Evolutionary conservation across 37 sponge, comb jelly and placozoan genomes (phyloP).

Genomic region (Halisarca cf. caerulea): DNA sequence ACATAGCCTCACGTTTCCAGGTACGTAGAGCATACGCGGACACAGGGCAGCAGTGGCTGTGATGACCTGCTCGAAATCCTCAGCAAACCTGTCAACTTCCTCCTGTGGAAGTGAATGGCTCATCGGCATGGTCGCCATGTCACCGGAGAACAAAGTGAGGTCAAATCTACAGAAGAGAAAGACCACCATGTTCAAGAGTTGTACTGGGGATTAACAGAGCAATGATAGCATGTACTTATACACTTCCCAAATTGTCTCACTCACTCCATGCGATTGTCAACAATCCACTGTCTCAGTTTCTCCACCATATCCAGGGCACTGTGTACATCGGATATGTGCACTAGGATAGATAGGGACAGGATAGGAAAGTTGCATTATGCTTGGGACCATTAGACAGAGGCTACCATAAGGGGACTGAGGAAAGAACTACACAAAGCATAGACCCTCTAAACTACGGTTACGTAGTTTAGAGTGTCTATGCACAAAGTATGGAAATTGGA

Average conservation of each 20-base stretch:
- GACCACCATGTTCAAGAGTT: no score
- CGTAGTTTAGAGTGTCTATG: no score
- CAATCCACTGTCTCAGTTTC: slow-evolving; percentile 58
- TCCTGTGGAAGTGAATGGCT: slow-evolving; percentile 38
- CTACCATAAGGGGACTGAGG: no score
- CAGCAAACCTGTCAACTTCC: slow-evolving; percentile 22
- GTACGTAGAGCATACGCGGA: slow-evolving; percentile 69
- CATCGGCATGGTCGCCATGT: slow-evolving; percentile 76
- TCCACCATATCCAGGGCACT: slow-evolving; percentile 44
- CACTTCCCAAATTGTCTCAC: not conserved
- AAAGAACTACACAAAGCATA: no score
- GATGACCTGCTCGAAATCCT: slow-evolving; percentile 51
- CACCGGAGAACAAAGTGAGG: slow-evolving; percentile 75
- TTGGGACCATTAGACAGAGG: no score
- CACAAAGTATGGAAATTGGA: no score
- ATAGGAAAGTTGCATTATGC: not conserved
- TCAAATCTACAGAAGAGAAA: slow-evolving; percentile 67
- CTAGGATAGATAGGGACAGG: slow-evolving; percentile 37
- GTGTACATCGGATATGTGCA: slow-evolving; percentile 80
- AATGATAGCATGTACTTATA: no score
- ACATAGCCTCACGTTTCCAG: slow-evolving; percentile 78
- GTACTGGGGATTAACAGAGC: no score
- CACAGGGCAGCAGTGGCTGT: slow-evolving; percentile 24
- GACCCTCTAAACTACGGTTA: no score
- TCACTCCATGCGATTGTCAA: not conserved